phyloP scores from a whole-genome alignment of 1,140 invertebrate species.

The Heliconius congener region DNA sequence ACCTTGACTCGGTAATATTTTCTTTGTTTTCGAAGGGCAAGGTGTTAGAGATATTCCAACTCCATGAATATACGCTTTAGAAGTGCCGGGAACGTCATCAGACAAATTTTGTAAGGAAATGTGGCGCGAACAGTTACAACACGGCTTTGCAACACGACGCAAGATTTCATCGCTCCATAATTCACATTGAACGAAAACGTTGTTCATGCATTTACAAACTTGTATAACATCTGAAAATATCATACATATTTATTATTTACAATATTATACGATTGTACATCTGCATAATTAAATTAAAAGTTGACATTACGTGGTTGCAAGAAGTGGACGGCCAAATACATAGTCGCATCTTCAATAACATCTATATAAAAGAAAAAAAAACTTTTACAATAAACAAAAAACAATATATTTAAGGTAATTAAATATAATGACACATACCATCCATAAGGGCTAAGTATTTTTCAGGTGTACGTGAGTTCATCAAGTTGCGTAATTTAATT shows the following conservation, averaged over 20 bases:
- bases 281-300: background rate
- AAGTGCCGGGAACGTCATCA: slow-evolving; percentile 46
- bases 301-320: slow-evolving; percentile 58
- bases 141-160: slow-evolving; percentile 56
- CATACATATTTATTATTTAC: slow-evolving; percentile 16
- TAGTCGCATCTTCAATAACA: slow-evolving; percentile 64
- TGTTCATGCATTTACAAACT: slow-evolving; percentile 76
- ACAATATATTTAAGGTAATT: background rate
- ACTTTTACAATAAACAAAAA: background rate
- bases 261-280: background rate
- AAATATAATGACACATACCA: slow-evolving; percentile 38
- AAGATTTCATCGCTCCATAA: slow-evolving; percentile 70
- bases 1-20: slow-evolving; percentile 26
- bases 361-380: slow-evolving; percentile 46
- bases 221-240: slow-evolving; percentile 57
- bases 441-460: slow-evolving; percentile 53
- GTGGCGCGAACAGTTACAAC: slow-evolving; percentile 64
- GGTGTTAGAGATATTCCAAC: slow-evolving; percentile 53
- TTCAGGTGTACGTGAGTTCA: slow-evolving; percentile 50
- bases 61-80: slow-evolving; percentile 46
- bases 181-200: slow-evolving; percentile 71
- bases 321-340: slow-evolving; percentile 62
- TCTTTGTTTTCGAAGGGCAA: slow-evolving; percentile 48
- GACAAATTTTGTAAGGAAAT: slow-evolving; percentile 54
- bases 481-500: slow-evolving; percentile 60